These are phyloP conservation scores for Stramonita haemastoma DNA, from an alignment of 2,888 invertebrate genomes.

Conservation along the genomic window DNA sequence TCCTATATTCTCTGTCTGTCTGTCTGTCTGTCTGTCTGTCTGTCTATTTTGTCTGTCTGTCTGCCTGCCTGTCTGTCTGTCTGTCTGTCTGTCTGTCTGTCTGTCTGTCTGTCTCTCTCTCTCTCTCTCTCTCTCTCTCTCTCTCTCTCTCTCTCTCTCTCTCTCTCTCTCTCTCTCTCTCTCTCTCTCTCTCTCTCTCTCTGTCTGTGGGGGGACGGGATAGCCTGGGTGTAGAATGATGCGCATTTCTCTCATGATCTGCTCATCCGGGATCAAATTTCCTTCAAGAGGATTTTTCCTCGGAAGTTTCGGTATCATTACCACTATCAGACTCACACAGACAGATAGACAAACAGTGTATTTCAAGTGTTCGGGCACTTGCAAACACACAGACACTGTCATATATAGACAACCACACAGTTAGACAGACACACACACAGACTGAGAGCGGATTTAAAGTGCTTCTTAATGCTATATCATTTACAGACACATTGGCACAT, in stretches of 20 bases:
- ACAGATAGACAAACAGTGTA: no score
- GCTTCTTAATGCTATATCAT: no score
- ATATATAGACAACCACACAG: neutral
- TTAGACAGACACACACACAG: conserved; percentile 22
- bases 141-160: conserved; percentile 34
- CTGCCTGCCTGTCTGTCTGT: neutral
- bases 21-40: neutral
- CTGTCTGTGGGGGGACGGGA: no score
- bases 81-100: conserved; percentile 20
- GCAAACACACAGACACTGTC: neutral
- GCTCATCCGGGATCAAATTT: no score
- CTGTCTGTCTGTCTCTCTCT: neutral
- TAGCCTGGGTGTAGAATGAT: no score
- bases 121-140: neutral
- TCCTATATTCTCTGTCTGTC: neutral
- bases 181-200: neutral
- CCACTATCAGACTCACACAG: neutral
- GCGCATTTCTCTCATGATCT: no score
- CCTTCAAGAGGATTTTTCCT: no score
- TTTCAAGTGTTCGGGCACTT: no score
- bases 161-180: conserved; percentile 27
- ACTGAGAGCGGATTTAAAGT: neutral
- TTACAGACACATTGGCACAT: neutral
- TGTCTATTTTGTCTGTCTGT: conserved; percentile 20
- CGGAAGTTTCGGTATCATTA: no score